Percentiles rank a stretch among this genome's conserved stretches.
Conservation (phyloP, 1,140 invertebrate species). For the Diachasma alloeum region DNA sequence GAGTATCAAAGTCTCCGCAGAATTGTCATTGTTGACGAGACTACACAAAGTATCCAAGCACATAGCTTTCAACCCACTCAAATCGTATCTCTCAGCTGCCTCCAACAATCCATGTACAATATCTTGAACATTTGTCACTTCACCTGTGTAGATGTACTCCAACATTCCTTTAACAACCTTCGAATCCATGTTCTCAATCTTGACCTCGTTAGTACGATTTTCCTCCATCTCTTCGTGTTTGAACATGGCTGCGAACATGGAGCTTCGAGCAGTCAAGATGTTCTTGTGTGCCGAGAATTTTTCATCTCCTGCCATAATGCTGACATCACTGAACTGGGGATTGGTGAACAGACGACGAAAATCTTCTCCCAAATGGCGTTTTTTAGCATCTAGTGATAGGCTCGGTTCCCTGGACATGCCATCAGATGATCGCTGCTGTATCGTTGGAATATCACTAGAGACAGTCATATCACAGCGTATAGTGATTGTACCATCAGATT, state of each 20-base stretch:
- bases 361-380: no score
- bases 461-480: no score
- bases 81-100: slow-evolving; percentile 96
- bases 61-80: slow-evolving; percentile 98
- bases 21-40: slow-evolving; percentile 94
- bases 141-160: slow-evolving; percentile 97
- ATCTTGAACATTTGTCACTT: slow-evolving; percentile 93
- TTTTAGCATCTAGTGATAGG: no score
- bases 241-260: slow-evolving; percentile 98
- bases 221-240: slow-evolving; percentile 99
- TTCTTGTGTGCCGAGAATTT: slow-evolving; percentile 16
- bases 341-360: slow-evolving; percentile 14
- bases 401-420: no score
- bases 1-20: slow-evolving; percentile 95
- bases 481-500: no score
- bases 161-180: slow-evolving; percentile 97
- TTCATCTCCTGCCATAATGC: not conserved
- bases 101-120: slow-evolving; percentile 97
- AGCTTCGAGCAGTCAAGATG: slow-evolving; percentile 83
- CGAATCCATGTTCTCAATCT: slow-evolving; percentile 96
- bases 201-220: slow-evolving; percentile 93
- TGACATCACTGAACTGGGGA: not conserved
- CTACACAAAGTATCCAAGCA: slow-evolving; percentile 97
- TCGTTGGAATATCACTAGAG: no score
- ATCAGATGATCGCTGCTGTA: no score